These are phyloP conservation scores for Gisinianus flammeolus DNA, from an alignment of 2,888 invertebrate species.

Conservation along the genomic window DNA sequence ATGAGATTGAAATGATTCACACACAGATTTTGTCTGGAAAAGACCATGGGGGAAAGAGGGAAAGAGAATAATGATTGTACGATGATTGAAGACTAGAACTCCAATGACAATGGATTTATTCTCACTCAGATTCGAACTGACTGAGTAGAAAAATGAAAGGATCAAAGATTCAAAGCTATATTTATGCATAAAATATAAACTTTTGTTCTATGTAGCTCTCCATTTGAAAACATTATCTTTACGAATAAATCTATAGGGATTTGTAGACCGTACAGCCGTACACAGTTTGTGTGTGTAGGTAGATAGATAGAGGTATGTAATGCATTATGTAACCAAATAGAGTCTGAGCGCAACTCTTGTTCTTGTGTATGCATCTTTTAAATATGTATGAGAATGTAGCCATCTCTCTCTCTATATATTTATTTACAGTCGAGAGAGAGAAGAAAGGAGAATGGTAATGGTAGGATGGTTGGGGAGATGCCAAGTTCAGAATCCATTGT, in stretches of 20 bases:
- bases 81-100: too few species aligned
- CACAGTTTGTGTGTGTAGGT: too few species aligned
- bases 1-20: neutral
- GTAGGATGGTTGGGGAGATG: slow-evolving; percentile 6
- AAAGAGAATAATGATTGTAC: neutral
- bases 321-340: too few species aligned
- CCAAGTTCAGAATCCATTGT: slow-evolving; percentile 18
- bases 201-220: neutral
- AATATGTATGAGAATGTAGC: neutral
- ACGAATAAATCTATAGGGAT: too few species aligned
- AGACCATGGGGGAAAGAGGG: neutral
- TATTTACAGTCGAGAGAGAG: neutral
- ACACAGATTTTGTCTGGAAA: neutral
- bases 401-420: neutral
- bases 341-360: too few species aligned
- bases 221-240: too few species aligned
- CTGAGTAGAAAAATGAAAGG: neutral
- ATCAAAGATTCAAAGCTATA: neutral
- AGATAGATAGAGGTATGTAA: too few species aligned
- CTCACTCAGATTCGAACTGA: neutral
- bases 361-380: too few species aligned
- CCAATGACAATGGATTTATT: neutral
- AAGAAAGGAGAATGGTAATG: neutral
- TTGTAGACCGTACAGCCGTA: too few species aligned
- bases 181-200: neutral